These are phyloP conservation scores for Sebastiscus albofasciatus DNA, from an alignment of 2,797 vertebrate species.

Conservation along the genomic window DNA sequence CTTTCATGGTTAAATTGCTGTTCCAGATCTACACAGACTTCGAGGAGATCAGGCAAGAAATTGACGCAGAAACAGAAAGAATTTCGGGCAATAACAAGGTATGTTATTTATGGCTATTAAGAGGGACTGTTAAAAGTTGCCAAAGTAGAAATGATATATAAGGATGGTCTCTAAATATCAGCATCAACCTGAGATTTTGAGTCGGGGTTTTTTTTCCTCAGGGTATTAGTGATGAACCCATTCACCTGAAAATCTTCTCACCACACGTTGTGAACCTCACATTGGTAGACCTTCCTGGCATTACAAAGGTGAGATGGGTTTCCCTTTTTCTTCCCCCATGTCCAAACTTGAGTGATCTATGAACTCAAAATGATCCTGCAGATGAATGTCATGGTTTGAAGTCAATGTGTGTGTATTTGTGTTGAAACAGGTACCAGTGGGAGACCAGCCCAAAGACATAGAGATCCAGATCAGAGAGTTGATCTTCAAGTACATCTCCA, in stretches of 20 bases:
- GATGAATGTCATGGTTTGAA: not conserved
- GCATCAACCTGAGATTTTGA: not conserved
- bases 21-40: constrained; percentile 94
- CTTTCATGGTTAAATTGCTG: not conserved
- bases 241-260: constrained; percentile 98
- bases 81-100: constrained; percentile 98
- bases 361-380: not conserved
- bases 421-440: constrained; percentile 90
- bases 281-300: constrained; percentile 96
- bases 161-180: not conserved
- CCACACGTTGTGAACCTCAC: constrained; percentile 96
- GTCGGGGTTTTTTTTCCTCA: constrained; percentile 50
- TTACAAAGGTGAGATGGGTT: constrained; percentile 90
- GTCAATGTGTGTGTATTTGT: not conserved
- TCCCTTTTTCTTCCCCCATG: not conserved
- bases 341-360: not conserved
- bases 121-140: not conserved
- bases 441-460: constrained; percentile 98
- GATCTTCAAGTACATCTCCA: constrained; percentile 95
- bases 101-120: not conserved
- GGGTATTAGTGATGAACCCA: constrained; percentile 96
- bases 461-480: constrained; percentile 96
- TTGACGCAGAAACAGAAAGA: constrained; percentile 95
- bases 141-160: not conserved
- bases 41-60: constrained; percentile 97